Conservation (phyloP, 2,113 vertebrate genomes). For the Dasypus novemcinctus region DNA sequence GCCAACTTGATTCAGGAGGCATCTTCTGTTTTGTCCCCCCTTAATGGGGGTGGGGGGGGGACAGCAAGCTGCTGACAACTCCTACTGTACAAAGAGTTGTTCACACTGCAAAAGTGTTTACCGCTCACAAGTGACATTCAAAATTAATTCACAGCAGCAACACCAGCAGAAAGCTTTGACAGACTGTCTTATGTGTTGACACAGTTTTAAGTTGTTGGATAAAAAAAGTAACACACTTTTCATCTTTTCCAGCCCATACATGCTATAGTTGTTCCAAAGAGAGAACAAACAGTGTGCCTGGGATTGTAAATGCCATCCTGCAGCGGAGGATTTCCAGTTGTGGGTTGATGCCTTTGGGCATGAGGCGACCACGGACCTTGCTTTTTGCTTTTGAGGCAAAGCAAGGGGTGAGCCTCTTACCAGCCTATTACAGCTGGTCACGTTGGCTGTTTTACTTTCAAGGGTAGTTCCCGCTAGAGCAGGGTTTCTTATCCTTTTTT, state of each 20-base stretch:
- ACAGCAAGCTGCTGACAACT: conserved; percentile 83
- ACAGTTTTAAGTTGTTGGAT: conserved; percentile 85
- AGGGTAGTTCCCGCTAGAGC: neutral
- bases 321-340: neutral
- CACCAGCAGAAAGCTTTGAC: conserved; percentile 84
- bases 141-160: conserved; percentile 86
- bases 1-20: conserved; percentile 63
- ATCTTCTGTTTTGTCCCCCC: neutral
- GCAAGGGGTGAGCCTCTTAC: neutral
- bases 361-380: neutral
- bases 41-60: conserved; percentile 4
- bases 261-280: conserved; percentile 63
- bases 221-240: conserved; percentile 85
- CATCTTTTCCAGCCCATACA: conserved; percentile 84
- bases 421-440: neutral
- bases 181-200: conserved; percentile 86
- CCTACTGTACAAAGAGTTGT: conserved; percentile 83
- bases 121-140: conserved; percentile 83
- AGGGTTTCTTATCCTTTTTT: neutral
- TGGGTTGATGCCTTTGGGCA: neutral
- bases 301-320: conserved; percentile 5
- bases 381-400: neutral
- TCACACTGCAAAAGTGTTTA: conserved; percentile 86
- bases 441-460: neutral
- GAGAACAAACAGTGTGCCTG: neutral